phyloP scores from a whole-genome alignment of 2,888 invertebrate genomes.

The Galerucella pusilla region DNA sequence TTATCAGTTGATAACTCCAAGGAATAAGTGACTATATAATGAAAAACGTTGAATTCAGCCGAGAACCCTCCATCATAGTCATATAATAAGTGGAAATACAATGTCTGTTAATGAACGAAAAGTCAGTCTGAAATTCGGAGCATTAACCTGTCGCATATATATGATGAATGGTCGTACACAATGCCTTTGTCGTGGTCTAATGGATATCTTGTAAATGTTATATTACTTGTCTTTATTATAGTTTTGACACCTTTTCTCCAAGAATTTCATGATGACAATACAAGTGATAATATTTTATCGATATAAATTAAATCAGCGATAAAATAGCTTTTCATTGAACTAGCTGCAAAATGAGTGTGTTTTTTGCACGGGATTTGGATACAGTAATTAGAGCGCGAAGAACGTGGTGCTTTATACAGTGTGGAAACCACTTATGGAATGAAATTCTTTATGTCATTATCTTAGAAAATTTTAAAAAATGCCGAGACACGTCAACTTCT shows the following conservation, averaged over 20 bases:
- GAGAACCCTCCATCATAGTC: conserved; percentile 34
- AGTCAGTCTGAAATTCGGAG: conserved; percentile 34
- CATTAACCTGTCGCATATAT: conserved; percentile 31
- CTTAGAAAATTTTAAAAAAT: too few relatives aligned
- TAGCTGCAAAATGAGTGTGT: too few relatives aligned
- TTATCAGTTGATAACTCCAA: conserved; percentile 9
- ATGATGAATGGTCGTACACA: conserved; percentile 36
- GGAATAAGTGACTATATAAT: conserved; percentile 10
- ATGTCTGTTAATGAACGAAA: conserved; percentile 38
- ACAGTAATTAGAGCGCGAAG: too few relatives aligned
- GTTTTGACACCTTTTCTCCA: background rate
- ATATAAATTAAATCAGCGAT: too few relatives aligned
- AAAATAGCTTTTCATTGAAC: too few relatives aligned
- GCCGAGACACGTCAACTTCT: too few relatives aligned
- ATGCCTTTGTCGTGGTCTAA: conserved; percentile 30
- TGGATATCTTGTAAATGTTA: conserved; percentile 35
- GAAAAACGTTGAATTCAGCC: conserved; percentile 26
- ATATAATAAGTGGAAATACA: conserved; percentile 34
- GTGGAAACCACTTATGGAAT: too few relatives aligned
- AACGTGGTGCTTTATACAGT: too few relatives aligned
- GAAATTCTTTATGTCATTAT: too few relatives aligned
- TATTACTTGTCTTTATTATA: conserved; percentile 15
- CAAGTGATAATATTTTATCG: too few relatives aligned
- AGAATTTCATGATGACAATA: background rate
- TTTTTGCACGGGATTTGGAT: too few relatives aligned